Base-by-base conservation (phyloP, 1,140 invertebrate species). In the Hylyphantes graminicola region DNA sequence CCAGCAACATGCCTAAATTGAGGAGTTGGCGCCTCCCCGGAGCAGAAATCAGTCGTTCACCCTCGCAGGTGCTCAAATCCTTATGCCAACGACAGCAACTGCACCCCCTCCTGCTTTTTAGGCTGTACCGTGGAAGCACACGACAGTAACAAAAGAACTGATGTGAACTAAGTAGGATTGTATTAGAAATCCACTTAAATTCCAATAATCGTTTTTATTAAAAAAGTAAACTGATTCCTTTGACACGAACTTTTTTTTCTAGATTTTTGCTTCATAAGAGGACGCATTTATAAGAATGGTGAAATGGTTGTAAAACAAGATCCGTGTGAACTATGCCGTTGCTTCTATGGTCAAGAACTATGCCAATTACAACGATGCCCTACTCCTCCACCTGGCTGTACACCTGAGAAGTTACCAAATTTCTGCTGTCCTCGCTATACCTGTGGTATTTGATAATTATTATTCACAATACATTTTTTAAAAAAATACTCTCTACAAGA, bases 311-410 rank as follows among this genome's bases (percentile, higher is more conserved):
- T 90, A 11, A 90, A 91, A 19, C 87, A 87, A 48, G 89, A 89
- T 84, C 88, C 90, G 57, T 92, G 92, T 87, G 87, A 90, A 79
- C 88, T 90, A 21, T 92, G 92, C 87, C 89, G 91, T 17, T 92
- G 92, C 85, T 91, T 92, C 86, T 90, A 91, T 78, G 92, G 92
- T 2, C 88, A 91, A 85, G 88, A 92, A 65, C 87, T 91, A 0
- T 93, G 92, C 78, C 91, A 92, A 63, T 87, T 90, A 80, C 89
- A 90, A 61, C 91, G 91, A 86, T 92, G 92, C 87, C 89, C 91
- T 50, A 88, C 88, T 0, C 87, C 91, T 17, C 91, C 90, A 11
- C 87, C 89, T 48, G 91, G 91, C 35, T 92, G 92, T 86, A 85
- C 87, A 35, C 87, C 89, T 59, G 89, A 75, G 85, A 89, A 77